phyloP scores from a whole-genome alignment of 2,888 invertebrate species.

The Junonia oenone region DNA sequence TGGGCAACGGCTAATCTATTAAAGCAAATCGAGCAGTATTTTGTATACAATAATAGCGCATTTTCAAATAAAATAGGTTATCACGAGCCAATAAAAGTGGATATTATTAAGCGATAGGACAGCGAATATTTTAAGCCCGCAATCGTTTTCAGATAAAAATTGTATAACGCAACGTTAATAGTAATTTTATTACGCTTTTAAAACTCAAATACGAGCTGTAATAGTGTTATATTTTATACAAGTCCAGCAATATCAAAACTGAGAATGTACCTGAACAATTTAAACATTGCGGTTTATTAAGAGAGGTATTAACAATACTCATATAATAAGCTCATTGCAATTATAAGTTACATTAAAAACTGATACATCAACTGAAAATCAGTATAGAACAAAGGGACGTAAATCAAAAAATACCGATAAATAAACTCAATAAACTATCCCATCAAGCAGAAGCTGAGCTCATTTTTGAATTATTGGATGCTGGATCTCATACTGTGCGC shows the following conservation, averaged over 20 bases:
- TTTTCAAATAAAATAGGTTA: slow-evolving; percentile 22
- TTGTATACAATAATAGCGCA: slow-evolving; percentile 10
- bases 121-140: slow-evolving; percentile 14
- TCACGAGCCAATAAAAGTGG: slow-evolving; percentile 22
- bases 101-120: slow-evolving; percentile 18
- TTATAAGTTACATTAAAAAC: slow-evolving; percentile 16
- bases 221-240: background rate
- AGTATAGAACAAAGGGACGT: slow-evolving; percentile 43
- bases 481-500: slow-evolving; percentile 50
- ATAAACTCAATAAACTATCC: slow-evolving; percentile 55
- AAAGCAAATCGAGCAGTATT: slow-evolving; percentile 6
- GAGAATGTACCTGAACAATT: background rate
- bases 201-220: background rate
- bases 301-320: background rate
- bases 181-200: background rate
- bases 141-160: slow-evolving; percentile 14
- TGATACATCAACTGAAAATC: slow-evolving; percentile 21
- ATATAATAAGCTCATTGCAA: background rate
- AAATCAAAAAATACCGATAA: slow-evolving; percentile 46
- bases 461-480: slow-evolving; percentile 66
- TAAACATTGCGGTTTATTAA: background rate
- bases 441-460: slow-evolving; percentile 54
- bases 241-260: background rate
- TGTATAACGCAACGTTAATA: slow-evolving; percentile 3
- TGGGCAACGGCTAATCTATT: slow-evolving; percentile 10